These are phyloP conservation scores for Rhagium mordax DNA, from an alignment of 2,888 invertebrate genomes.

Conservation along the genomic window DNA sequence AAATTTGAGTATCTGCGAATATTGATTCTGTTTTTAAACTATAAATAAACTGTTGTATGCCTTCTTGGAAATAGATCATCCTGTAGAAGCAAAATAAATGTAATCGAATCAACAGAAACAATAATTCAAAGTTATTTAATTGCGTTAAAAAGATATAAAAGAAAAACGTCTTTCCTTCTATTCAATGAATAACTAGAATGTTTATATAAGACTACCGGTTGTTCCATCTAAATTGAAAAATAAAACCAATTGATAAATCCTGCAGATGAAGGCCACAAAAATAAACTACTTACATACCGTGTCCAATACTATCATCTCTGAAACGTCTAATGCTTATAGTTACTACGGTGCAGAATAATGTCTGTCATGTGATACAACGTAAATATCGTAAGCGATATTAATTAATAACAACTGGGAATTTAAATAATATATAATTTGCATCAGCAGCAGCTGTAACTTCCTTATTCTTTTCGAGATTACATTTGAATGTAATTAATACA, in stretches of 20 bases:
- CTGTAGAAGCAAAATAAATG: no score
- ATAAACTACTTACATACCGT: not conserved
- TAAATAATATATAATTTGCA: constrained; percentile 48
- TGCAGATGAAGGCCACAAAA: not conserved
- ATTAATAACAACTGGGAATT: constrained; percentile 47
- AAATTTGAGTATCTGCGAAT: no score
- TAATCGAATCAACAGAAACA: no score
- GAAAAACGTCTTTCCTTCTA: no score
- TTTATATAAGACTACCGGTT: no score
- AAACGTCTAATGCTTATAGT: not conserved
- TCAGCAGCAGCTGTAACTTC: constrained; percentile 46
- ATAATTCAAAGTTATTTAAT: no score
- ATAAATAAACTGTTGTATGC: no score
- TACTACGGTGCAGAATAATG: constrained; percentile 25
- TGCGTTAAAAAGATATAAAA: no score
- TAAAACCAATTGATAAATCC: not conserved
- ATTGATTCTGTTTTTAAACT: no score
- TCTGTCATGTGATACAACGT: constrained; percentile 38
- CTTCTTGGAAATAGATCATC: no score
- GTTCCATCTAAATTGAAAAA: not conserved
- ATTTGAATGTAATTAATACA: constrained; percentile 49
- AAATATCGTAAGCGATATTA: constrained; percentile 43
- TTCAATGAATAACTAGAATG: no score
- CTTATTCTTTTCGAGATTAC: constrained; percentile 41
- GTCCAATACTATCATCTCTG: no score